Conservation (phyloP, 2,113 vertebrate species). For the Colaptes auratus region DNA sequence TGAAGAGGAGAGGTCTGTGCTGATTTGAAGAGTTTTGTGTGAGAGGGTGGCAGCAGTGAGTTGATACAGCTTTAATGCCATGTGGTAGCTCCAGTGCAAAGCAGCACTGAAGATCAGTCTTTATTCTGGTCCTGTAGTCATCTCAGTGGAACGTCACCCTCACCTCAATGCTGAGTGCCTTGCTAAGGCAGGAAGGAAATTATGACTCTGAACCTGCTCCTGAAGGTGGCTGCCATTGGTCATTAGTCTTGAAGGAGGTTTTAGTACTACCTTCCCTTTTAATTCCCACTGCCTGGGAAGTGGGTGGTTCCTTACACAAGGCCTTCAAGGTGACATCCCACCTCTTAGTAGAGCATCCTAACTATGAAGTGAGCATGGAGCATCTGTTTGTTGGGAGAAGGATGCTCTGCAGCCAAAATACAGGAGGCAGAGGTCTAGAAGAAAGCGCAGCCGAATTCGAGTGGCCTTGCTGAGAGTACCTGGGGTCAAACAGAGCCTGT, state of each 20-base stretch:
- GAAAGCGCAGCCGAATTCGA: neutral
- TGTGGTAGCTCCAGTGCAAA: neutral
- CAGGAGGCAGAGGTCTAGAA: neutral
- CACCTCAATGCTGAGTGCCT: neutral
- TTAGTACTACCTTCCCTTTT: neutral
- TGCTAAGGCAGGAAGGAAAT: neutral
- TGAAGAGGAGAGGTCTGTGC: neutral
- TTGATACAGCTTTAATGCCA: neutral
- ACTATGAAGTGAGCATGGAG: neutral
- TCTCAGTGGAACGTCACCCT: neutral
- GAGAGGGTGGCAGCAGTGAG: neutral
- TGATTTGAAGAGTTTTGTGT: neutral
- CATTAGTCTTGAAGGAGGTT: neutral
- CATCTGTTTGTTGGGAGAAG: neutral
- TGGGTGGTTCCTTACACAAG: neutral
- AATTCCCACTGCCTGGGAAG: neutral
- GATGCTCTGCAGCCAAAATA: neutral
- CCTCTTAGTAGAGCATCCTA: neutral
- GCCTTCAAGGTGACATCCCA: neutral
- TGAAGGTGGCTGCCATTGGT: neutral
- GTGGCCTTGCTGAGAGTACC: neutral
- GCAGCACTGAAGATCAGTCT: neutral
- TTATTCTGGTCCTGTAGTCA: neutral
- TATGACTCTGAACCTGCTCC: accelerated
- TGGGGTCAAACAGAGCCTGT: neutral